Percentiles rank a stretch among this genome's conserved stretches.
phyloP scores from a whole-genome alignment of 2,113 vertebrate species.

The Brachionichthys hirsutus region DNA sequence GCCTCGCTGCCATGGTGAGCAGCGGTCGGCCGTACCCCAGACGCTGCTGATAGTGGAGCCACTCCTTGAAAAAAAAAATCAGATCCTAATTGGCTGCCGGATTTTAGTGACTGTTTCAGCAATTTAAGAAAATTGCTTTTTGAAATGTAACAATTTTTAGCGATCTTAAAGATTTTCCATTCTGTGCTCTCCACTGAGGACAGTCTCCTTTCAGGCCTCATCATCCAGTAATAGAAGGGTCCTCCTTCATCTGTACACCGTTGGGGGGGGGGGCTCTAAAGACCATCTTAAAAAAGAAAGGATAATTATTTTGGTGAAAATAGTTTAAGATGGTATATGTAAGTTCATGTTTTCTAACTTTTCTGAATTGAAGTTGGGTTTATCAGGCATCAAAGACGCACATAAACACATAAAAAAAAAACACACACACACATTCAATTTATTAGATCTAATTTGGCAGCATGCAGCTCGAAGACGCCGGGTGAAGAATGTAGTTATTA shows the following conservation, averaged over 20 bases:
- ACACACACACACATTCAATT: constrained; percentile 26
- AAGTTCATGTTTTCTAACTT: too few species aligned
- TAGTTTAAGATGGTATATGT: constrained; percentile 3
- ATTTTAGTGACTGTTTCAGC: constrained; percentile 72
- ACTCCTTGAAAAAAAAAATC: constrained; percentile 72
- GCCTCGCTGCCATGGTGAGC: constrained; percentile 61
- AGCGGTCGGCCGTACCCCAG: constrained; percentile 60
- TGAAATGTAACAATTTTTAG: constrained; percentile 70
- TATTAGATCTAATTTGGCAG: constrained; percentile 57
- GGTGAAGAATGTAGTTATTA: constrained; percentile 71
- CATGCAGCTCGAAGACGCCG: constrained; percentile 42
- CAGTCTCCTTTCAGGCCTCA: constrained; percentile 61
- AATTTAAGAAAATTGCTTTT: constrained; percentile 74
- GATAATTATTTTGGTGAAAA: constrained; percentile 7
- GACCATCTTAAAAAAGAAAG: constrained; percentile 7
- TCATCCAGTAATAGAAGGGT: constrained; percentile 65
- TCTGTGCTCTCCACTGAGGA: constrained; percentile 46
- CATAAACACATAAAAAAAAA: background rate
- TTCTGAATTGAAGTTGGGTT: too few species aligned
- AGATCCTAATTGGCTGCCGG: constrained; percentile 76
- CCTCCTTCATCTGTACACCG: constrained; percentile 52
- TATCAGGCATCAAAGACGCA: background rate
- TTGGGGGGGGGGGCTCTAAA: too few species aligned
- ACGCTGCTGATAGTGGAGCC: constrained; percentile 66
- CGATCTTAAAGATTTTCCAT: constrained; percentile 64